Base-by-base conservation (phyloP, 2,797 vertebrate genomes). In the Thripadectes ignobilis region DNA sequence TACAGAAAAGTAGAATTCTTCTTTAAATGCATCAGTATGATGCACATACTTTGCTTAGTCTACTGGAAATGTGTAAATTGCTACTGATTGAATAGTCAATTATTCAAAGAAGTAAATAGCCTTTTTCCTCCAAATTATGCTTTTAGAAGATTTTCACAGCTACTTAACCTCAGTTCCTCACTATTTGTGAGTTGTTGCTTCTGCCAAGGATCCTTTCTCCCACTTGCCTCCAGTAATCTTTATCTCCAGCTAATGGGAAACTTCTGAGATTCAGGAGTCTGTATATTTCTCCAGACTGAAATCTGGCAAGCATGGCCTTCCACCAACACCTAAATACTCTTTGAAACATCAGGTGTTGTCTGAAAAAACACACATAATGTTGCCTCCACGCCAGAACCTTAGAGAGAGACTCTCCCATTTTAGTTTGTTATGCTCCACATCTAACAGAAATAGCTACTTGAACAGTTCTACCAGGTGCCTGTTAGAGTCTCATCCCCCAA, bases 11-110 rank as follows among this genome's bases (percentile, higher is more conserved):
- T 95, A 82, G 30, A 90, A 97, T 93, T 94, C 89, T 89, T 91
- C 95, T 94, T 79, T 93, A 93, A 95, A 92, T 59, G 73, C 80
- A 94, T 89, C 79, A 66, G 22, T 92, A 82, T 61, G 49, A 34
- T 78, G 73, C 29, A 8, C 45, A 79, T 30, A 89, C 38, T 85
- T 88, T 39, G 3, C 46, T 85, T 82, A 93, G 39, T 85, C 93
- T 97, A 89, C 86, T 45, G 76, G 55, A 97, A 97, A 93, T 49
- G n/a, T 82, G 49, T 79, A 74, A 93, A 97, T 87, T 96, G 83
- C 81, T 96, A 93, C 93, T 83, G 88, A 89, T 73, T 26, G 85
- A 55, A 78, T 4, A 96, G 81, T 84, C 95, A 96, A 34, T 84
- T 92, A 92, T 66, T 85, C 84, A 83, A 95, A 92, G 63, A 88